Conservation (phyloP, 2,113 vertebrate species). For the Riparia riparia region DNA sequence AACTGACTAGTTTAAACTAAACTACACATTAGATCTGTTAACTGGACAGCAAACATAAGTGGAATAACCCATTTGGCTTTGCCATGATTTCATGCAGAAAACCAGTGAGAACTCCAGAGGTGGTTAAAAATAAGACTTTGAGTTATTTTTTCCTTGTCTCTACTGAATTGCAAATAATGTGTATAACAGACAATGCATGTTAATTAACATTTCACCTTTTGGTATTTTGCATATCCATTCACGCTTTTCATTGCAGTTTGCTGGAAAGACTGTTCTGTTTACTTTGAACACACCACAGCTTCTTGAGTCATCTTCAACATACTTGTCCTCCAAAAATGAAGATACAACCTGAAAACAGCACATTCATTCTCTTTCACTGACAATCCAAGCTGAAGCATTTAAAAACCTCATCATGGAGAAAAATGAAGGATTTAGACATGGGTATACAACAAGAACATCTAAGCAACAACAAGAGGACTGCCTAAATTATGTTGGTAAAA, state of each 20-base stretch:
- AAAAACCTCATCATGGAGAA: background rate
- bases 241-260: constrained; percentile 82
- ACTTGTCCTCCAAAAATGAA: constrained; percentile 86
- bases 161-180: background rate
- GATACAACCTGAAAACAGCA: constrained; percentile 85
- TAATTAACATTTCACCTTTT: constrained; percentile 79
- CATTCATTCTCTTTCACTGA: constrained; percentile 6
- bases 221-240: constrained; percentile 96
- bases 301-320: constrained; percentile 82
- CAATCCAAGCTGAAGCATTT: background rate
- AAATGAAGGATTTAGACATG: background rate
- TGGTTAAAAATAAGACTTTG: background rate
- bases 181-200: background rate
- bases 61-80: background rate
- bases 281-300: constrained; percentile 87
- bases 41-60: background rate
- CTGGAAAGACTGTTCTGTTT: constrained; percentile 79
- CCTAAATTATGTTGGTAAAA: background rate
- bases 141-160: background rate
- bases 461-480: background rate
- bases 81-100: background rate
- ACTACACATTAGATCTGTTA: background rate
- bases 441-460: background rate
- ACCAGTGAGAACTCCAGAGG: background rate
- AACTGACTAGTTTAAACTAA: background rate